phyloP scores from a whole-genome alignment of 1,140 invertebrate genomes.

The Telenomus remus region DNA sequence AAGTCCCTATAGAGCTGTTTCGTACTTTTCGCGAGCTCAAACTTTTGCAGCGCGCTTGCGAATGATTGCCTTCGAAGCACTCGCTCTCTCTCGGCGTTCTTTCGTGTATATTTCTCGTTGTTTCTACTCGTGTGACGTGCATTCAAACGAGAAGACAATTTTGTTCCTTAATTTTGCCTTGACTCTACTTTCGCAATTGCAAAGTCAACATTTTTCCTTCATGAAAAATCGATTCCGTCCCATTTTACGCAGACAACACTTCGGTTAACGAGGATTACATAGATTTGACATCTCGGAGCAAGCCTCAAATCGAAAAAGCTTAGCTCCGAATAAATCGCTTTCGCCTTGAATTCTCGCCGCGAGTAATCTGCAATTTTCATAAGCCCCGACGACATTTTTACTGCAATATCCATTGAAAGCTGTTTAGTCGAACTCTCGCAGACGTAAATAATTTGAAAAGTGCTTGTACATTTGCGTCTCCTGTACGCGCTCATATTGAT shows the following conservation, averaged over 20 bases:
- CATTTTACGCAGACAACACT: conserved; percentile 19
- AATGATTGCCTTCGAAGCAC: conserved; percentile 39
- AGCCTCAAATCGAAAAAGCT: conserved; percentile 21
- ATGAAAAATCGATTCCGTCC: conserved; percentile 22
- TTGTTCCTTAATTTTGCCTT: no score
- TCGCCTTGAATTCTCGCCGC: conserved; percentile 15
- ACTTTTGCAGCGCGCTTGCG: conserved; percentile 36
- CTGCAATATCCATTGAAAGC: conserved; percentile 22
- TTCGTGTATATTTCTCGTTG: conserved; percentile 25
- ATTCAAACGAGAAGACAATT: conserved; percentile 1
- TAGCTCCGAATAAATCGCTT: conserved; percentile 32
- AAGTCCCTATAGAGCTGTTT: conserved; percentile 56
- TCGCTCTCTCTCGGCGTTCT: conserved; percentile 5
- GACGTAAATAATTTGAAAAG: conserved; percentile 27
- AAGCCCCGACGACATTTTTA: conserved; percentile 41
- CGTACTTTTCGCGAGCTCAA: conserved; percentile 49
- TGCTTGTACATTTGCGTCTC: conserved; percentile 2
- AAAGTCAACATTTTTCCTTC: neutral
- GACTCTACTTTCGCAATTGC: no score
- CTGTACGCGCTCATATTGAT: no score
- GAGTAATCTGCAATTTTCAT: conserved; percentile 49
- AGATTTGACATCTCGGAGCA: conserved; percentile 23
- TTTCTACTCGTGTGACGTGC: neutral
- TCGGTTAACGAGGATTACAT: conserved; percentile 31
- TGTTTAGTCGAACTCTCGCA: conserved; percentile 29